phyloP scores from a whole-genome alignment of 2,113 vertebrate species.

The Plecturocebus donacophilus region DNA sequence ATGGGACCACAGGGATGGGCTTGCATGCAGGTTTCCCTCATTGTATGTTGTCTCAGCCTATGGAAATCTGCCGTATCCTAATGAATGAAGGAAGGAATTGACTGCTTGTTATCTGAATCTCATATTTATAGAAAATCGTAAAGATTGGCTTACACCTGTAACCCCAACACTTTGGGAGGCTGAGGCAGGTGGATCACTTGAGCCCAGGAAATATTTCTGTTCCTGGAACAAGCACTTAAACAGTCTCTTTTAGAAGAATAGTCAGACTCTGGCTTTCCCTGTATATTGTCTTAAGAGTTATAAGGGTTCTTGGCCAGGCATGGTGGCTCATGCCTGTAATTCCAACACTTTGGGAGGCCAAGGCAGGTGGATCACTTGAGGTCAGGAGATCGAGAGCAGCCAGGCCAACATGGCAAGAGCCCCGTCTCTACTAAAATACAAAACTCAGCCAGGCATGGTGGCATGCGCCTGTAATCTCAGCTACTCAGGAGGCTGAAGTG shows the following conservation, averaged over 20 bases:
- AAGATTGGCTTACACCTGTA: not conserved
- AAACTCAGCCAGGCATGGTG: too few relatives aligned
- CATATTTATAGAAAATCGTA: not conserved
- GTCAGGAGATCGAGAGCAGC: too few relatives aligned
- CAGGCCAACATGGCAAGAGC: too few relatives aligned
- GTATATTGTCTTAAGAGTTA: not conserved
- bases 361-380: too few relatives aligned
- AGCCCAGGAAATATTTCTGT: not conserved
- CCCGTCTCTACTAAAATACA: too few relatives aligned
- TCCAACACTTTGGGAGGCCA: too few relatives aligned
- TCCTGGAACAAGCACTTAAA: not conserved
- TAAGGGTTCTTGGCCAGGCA: not conserved
- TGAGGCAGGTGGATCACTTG: too few relatives aligned
- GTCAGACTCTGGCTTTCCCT: not conserved
- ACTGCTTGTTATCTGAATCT: not conserved
- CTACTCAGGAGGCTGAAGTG: too few relatives aligned
- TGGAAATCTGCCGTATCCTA: not conserved
- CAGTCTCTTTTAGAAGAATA: not conserved
- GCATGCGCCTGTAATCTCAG: too few relatives aligned
- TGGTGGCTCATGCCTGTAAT: too few relatives aligned
- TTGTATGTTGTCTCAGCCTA: not conserved
- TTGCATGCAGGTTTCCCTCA: not conserved
- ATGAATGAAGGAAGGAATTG: not conserved
- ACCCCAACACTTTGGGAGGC: not conserved
- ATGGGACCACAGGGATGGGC: accelerated